phyloP scores from a whole-genome alignment of 2,888 invertebrate species.

The Yponomeuta evonymella region DNA sequence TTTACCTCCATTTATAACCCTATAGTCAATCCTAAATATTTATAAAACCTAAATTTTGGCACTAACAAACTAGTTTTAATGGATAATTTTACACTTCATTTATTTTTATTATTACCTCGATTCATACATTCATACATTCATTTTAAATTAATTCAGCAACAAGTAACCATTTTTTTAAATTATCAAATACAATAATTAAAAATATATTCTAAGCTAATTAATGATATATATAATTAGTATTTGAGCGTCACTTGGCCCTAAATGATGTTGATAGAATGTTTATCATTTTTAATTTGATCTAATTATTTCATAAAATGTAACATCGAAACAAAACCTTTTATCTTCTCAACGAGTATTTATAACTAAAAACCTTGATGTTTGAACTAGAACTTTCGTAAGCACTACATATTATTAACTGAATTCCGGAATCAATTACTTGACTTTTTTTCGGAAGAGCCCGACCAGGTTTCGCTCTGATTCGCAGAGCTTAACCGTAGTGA shows the following conservation, averaged over 20 bases:
- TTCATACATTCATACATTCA: conserved; percentile 7
- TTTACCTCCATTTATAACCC: conserved; percentile 58
- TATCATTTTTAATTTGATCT: too few relatives aligned
- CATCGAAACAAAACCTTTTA: too few relatives aligned
- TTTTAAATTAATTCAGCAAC: conserved; percentile 16
- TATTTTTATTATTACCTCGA: conserved; percentile 11
- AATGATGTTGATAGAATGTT: neutral
- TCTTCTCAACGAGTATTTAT: too few relatives aligned
- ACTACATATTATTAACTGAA: too few relatives aligned
- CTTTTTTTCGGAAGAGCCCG: too few relatives aligned
- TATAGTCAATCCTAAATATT: conserved; percentile 64
- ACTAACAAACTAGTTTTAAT: conserved; percentile 69
- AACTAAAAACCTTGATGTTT: too few relatives aligned
- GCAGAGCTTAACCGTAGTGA: too few relatives aligned
- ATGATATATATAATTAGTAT: neutral
- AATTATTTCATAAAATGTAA: too few relatives aligned
- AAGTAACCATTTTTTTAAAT: neutral
- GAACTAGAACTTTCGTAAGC: too few relatives aligned
- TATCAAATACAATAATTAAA: neutral
- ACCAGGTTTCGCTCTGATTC: too few relatives aligned
- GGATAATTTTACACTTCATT: conserved; percentile 41
- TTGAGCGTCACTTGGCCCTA: conserved; percentile 4
- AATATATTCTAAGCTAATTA: neutral
- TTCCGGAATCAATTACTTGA: too few relatives aligned
- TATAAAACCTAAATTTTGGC: conserved; percentile 69